Percentiles rank a stretch among this genome's conserved stretches.
Evolutionary conservation across 2,888 invertebrate species (phyloP).

Genomic region (Sinohyriopsis cumingii): DNA sequence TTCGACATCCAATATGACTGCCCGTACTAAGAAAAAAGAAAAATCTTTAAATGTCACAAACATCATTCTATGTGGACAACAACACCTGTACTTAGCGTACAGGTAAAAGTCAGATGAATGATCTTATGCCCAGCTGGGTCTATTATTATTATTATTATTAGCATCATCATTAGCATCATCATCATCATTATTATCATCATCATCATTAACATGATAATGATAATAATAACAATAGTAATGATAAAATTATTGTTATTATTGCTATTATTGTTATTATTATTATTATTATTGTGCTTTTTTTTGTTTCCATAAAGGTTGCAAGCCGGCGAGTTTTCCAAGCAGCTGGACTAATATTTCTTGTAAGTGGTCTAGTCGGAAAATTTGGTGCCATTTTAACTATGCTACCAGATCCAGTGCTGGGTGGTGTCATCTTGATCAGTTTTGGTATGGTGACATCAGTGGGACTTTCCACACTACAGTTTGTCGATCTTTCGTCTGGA

Average conservation of each 20-base stretch:
- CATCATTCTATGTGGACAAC: too few species aligned
- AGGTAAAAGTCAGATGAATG: too few species aligned
- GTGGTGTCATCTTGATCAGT: constrained; percentile 66
- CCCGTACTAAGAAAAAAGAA: too few species aligned
- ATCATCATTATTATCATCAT: too few species aligned
- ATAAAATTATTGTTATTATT: background rate
- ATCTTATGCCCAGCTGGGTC: too few species aligned
- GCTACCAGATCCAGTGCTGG: constrained; percentile 74
- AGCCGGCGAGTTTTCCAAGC: constrained; percentile 71
- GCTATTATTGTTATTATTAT: background rate
- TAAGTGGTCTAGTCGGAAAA: constrained; percentile 72
- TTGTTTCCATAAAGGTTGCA: constrained; percentile 65
- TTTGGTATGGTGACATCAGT: constrained; percentile 69
- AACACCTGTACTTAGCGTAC: too few species aligned
- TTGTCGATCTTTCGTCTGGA: constrained; percentile 84
- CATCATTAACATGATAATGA: too few species aligned
- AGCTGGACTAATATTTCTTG: constrained; percentile 71
- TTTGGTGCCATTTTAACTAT: constrained; percentile 73
- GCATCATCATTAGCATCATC: too few species aligned
- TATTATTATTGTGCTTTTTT: background rate
- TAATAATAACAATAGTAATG: too few species aligned
- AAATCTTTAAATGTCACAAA: too few species aligned
- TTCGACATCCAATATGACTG: too few species aligned
- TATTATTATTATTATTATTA: too few species aligned
- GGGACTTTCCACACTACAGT: constrained; percentile 62